Evolutionary conservation across 2,113 vertebrate species (phyloP), one percentile per base, ranked within the genome.

Genomic region (Oryzias melastigma): DNA sequence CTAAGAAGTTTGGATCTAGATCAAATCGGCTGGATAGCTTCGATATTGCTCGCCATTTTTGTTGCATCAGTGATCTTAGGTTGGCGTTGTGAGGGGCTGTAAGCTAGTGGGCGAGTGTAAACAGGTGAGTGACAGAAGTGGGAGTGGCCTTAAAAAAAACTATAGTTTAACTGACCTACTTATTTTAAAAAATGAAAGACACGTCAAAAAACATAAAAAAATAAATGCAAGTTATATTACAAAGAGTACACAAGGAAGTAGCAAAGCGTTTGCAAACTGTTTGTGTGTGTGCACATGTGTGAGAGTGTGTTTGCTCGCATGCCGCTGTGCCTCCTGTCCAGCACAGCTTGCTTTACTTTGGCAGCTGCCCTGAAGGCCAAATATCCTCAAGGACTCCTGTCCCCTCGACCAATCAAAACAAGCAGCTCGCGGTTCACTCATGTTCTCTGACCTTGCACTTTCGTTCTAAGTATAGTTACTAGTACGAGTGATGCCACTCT

Each of bases 351-450:
- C 73, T 88, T 87, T 83, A 75, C 74, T 86, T 87, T 89, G 85
- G 86, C 87, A 85, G 75, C 67, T 68, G 71, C 64, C 73, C 73
- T 68, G 68, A 86, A 85, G 86, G 84, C 81, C 81, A 89, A 88
- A 89, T 83, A 85, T 85, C 84, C 83, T 87, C 66, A 79, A 85
- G 83, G 86, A 87, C 85, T 75, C 78, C 82, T 75, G 82, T 81
- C 73, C 81, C 74, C 56, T 77, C 66, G 73, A 69, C 75, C 73
- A 71, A 84, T 80, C 83, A 88, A 84, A 85, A 84, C 83, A 87
- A 89, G 85, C 88, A 85, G 72, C 54, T 75, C 72, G 69, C 75
- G 80, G 86, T 82, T 87, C 78, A 77, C 51, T 44, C 44, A 78
- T 78, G 82, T 82, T 76, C 78, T 75, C 69, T 79, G 62, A 84